Evolutionary conservation across 2,113 vertebrate species (phyloP).

Genomic region (Crypturellus undulatus): DNA sequence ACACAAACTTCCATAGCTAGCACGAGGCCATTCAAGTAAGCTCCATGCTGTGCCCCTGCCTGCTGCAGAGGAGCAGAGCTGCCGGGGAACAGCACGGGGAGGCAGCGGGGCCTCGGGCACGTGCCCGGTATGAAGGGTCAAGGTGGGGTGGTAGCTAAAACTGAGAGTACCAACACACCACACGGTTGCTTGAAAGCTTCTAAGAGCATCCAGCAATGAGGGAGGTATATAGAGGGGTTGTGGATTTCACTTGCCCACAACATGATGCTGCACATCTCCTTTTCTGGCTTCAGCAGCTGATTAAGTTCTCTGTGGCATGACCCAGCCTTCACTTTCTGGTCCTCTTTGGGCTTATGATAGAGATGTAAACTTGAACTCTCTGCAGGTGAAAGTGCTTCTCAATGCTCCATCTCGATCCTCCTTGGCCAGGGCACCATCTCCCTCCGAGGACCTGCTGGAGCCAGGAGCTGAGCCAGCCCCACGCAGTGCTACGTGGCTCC

Average conservation of each 20-base stretch:
- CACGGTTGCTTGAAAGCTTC: background rate
- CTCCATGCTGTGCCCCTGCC: background rate
- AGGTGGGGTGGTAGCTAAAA: background rate
- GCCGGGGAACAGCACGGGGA: background rate
- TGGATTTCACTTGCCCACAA: background rate
- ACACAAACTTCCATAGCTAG: background rate
- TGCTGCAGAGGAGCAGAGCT: fast-evolving
- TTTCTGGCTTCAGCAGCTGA: background rate
- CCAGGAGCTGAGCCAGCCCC: background rate
- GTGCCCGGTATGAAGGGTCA: fast-evolving
- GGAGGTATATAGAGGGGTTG: background rate
- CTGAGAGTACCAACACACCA: background rate
- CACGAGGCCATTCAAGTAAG: background rate
- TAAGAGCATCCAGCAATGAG: background rate
- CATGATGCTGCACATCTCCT: background rate
- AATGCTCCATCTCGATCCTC: background rate
- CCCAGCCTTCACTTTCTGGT: background rate
- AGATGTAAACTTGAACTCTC: background rate
- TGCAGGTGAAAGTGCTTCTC: background rate
- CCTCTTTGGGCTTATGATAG: background rate
- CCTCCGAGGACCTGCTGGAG: background rate
- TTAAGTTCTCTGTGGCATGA: background rate
- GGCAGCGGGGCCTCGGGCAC: fast-evolving
- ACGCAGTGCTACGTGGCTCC: background rate
- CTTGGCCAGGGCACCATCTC: background rate